Evolutionary conservation across 2,888 invertebrate genomes (phyloP), one percentile per base, ranked within the genome.

Genomic region (Agrochola circellaris): DNA sequence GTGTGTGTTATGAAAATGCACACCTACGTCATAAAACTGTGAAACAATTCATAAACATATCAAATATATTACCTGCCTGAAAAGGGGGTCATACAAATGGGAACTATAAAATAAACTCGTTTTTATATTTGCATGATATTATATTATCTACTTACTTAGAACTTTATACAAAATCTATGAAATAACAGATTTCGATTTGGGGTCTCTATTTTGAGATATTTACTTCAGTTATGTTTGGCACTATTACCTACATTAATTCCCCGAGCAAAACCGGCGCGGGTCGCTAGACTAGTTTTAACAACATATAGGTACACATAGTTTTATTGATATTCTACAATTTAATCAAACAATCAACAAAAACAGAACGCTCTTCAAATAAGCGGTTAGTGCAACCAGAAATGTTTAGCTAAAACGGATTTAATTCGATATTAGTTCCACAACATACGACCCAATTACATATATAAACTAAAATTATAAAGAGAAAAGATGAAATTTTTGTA

Each of bases 381-480:
- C 34, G 64, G 79, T 65, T 65, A 68, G 15, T 38, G 15, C 51
- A 58, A 60, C 64, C 51, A 58, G 67, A 67, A 67, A 58, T 74
- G 45, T 69, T 68, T 56, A 51, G 58, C 61, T 81, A 81, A 67
- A 75, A 23, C 34, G 8, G 48, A 64, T 51, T 56, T 42, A 45
- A 56, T 56, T 56, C 26, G 30, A 62, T 48, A 56, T 26, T 34
- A 2, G 26, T 48, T 48, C 15, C 3, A 48, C 13, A 60, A 73
- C 45, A 72, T 15, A 72, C 4, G 30, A 23, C 8, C 26, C 23
- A 20, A 38, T 38, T 26, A 51, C 2, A 42, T 42, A 42, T 11
- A 42, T 42, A 42, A 42, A 42, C 11, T 42, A 42, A 38, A 38
- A 8, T 38, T 38, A 38, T 38, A 42, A 42, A 11, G 11, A 11